Conservation (phyloP, 2,797 vertebrate species). For the Kryptopterus vitreolus region DNA sequence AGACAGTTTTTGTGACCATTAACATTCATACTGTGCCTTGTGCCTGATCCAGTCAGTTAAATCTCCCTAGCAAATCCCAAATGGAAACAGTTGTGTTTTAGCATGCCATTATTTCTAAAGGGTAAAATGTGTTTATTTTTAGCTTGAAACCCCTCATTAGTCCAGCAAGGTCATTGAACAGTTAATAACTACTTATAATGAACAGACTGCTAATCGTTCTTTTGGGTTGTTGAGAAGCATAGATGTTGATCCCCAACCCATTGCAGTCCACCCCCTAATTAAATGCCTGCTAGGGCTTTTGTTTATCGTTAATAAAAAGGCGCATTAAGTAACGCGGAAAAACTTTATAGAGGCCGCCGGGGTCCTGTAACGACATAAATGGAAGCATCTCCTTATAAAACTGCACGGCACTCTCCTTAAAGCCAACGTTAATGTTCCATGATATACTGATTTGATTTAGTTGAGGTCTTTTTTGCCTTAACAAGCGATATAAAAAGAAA, state of each 20-base stretch:
- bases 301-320: background rate
- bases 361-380: background rate
- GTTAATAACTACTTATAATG: constrained; percentile 20
- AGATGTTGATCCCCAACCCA: too few species aligned
- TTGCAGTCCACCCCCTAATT: background rate
- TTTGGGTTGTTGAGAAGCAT: background rate
- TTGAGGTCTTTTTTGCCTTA: background rate
- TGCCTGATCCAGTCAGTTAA: constrained; percentile 8
- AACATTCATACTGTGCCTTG: constrained; percentile 9
- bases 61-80: constrained; percentile 17
- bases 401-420: background rate
- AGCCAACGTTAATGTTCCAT: background rate
- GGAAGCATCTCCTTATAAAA: background rate
- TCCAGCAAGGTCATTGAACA: background rate
- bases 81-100: constrained; percentile 17
- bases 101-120: constrained; percentile 16
- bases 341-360: background rate
- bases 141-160: constrained; percentile 3
- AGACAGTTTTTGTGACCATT: constrained; percentile 22
- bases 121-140: constrained; percentile 34
- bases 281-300: background rate
- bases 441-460: background rate
- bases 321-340: background rate
- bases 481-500: background rate
- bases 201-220: constrained; percentile 7